Conservation (phyloP, 2,113 vertebrate genomes). For the Bothrops jararaca region DNA sequence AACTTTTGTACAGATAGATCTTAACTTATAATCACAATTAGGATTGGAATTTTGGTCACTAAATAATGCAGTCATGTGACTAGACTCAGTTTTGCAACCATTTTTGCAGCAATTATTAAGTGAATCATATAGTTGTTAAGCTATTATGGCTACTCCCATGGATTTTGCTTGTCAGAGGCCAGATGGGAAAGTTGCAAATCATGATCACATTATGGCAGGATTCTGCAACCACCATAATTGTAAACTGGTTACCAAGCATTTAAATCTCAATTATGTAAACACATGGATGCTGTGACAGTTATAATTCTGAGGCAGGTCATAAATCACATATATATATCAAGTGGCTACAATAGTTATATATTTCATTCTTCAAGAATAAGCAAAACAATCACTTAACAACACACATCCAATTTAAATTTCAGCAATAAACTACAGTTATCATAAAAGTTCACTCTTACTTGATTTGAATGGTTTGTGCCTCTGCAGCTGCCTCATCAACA, state of each 20-base stretch:
- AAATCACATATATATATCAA: neutral
- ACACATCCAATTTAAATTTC: neutral
- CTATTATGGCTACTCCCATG: neutral
- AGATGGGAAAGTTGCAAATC: neutral
- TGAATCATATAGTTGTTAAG: neutral
- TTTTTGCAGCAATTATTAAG: neutral
- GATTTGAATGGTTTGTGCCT: no score
- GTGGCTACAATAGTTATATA: constrained; percentile 26
- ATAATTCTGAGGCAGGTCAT: neutral
- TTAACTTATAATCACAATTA: neutral
- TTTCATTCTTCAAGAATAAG: constrained; percentile 20
- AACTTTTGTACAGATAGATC: neutral
- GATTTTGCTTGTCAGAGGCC: neutral
- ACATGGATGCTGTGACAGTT: neutral
- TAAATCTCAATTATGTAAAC: neutral
- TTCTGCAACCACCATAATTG: neutral
- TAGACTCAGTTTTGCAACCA: neutral
- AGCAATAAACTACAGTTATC: neutral
- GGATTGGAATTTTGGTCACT: neutral
- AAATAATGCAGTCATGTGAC: neutral
- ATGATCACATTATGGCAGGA: neutral
- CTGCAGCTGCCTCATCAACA: no score
- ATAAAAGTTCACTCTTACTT: neutral
- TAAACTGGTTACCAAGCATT: neutral
- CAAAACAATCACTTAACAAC: neutral